Evolutionary conservation across 2,113 vertebrate genomes (phyloP).

Genomic region (Megalops atlanticus): DNA sequence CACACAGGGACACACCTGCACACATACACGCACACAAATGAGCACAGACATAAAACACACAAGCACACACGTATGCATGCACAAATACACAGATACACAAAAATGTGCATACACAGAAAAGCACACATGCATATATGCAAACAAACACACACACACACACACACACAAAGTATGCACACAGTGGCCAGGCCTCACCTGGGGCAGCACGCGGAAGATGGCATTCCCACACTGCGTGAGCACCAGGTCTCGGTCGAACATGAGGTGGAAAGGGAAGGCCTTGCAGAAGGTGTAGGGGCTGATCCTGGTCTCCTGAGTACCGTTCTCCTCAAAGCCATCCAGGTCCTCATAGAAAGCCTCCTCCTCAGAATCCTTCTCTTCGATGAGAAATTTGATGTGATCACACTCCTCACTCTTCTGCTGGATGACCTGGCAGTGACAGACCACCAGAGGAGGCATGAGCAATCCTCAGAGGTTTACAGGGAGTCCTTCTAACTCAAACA

Average conservation of each 20-base stretch:
- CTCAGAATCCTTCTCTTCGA: constrained; percentile 96
- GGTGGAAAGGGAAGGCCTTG: constrained; percentile 97
- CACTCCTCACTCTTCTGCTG: constrained; percentile 95
- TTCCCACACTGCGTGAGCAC: constrained; percentile 96
- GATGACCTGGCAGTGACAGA: constrained; percentile 78
- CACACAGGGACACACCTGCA: neutral
- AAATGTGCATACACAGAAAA: no score
- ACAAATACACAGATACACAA: no score
- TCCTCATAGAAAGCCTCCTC: constrained; percentile 96
- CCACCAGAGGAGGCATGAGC: neutral
- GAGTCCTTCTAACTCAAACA: neutral
- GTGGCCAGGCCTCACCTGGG: constrained; percentile 78
- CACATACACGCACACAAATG: neutral
- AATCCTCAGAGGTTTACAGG: neutral
- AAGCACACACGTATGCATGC: no score
- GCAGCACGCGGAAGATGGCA: constrained; percentile 94
- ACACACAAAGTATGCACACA: neutral
- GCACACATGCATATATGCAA: neutral
- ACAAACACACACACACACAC: neutral
- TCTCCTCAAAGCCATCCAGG: constrained; percentile 94
- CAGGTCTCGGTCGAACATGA: constrained; percentile 95
- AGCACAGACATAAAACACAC: no score
- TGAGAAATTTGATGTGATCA: constrained; percentile 97
- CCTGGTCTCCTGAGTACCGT: constrained; percentile 92
- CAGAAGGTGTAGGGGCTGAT: constrained; percentile 98